Evolutionary conservation across 2,113 vertebrate species (phyloP).

Genomic region (Otocyon megalotis): DNA sequence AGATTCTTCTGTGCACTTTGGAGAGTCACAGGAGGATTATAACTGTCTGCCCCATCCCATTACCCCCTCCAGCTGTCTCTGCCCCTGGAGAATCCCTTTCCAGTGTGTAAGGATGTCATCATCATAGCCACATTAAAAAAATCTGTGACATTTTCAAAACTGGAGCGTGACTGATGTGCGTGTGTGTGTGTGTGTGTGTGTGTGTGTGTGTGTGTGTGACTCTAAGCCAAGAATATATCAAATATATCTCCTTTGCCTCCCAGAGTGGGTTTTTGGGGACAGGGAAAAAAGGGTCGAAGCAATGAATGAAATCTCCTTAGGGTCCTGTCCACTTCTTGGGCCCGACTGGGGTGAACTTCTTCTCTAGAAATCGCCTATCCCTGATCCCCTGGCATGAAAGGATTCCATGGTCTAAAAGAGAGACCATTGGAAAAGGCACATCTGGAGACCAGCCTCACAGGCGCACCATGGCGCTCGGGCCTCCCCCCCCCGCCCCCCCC

Average conservation of each 20-base stretch:
- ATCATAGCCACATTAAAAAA: constrained; percentile 85
- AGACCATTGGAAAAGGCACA: background rate
- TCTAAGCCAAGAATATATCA: background rate
- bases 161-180: constrained; percentile 78
- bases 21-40: constrained; percentile 67
- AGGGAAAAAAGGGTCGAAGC: constrained; percentile 65
- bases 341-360: constrained; percentile 66
- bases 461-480: background rate
- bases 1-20: constrained; percentile 79
- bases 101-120: constrained; percentile 80
- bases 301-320: constrained; percentile 63
- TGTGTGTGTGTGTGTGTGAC: background rate
- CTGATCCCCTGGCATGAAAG: background rate
- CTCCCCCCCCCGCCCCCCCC: background rate
- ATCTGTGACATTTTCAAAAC: constrained; percentile 81
- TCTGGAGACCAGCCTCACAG: constrained; percentile 68
- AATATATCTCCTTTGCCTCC: background rate
- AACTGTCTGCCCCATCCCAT: background rate
- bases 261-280: constrained; percentile 69
- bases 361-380: background rate
- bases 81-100: constrained; percentile 79
- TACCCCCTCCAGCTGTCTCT: constrained; percentile 67
- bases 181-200: background rate
- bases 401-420: background rate
- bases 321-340: constrained; percentile 37